phyloP scores from a whole-genome alignment of 1,140 invertebrate genomes.

The Conus ventricosus region DNA sequence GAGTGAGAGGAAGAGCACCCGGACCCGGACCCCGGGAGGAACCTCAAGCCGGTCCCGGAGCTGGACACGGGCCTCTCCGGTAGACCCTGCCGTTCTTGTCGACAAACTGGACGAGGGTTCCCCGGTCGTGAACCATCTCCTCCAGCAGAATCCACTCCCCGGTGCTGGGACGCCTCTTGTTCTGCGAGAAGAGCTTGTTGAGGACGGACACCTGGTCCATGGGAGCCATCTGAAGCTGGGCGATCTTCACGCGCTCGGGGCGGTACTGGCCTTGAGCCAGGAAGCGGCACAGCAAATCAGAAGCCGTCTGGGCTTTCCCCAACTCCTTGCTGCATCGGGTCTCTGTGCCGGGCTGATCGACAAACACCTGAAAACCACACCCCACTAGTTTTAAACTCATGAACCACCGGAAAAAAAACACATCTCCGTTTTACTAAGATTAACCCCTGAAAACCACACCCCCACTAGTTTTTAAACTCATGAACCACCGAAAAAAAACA shows the following conservation, averaged over 20 bases:
- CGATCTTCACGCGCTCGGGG: not conserved
- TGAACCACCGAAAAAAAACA: no score
- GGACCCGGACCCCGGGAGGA: not conserved
- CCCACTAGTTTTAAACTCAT: no score
- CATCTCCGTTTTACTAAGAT: not conserved
- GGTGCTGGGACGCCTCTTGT: conserved; percentile 18
- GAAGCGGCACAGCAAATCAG: conserved; percentile 2
- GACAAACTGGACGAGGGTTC: conserved; percentile 23
- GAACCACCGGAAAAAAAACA: not conserved
- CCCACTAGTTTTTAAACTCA: not conserved
- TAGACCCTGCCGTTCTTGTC: conserved; percentile 24
- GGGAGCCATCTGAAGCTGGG: conserved; percentile 35
- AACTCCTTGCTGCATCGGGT: conserved; percentile 4
- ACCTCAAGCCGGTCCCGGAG: not conserved
- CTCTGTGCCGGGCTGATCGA: conserved; percentile 19
- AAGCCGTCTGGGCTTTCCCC: conserved; percentile 1
- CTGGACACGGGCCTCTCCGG: conserved; percentile 22
- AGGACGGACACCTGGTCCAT: conserved; percentile 48
- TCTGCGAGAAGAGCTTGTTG: conserved; percentile 38
- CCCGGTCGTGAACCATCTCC: conserved; percentile 33
- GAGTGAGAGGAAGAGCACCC: not conserved
- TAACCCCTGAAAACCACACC: not conserved
- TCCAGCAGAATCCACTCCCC: conserved; percentile 45
- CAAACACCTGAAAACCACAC: conserved; percentile 22
- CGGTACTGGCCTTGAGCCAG: not conserved